Base-by-base conservation (phyloP, 2,797 vertebrate genomes). In the Gambelia wislizenii region DNA sequence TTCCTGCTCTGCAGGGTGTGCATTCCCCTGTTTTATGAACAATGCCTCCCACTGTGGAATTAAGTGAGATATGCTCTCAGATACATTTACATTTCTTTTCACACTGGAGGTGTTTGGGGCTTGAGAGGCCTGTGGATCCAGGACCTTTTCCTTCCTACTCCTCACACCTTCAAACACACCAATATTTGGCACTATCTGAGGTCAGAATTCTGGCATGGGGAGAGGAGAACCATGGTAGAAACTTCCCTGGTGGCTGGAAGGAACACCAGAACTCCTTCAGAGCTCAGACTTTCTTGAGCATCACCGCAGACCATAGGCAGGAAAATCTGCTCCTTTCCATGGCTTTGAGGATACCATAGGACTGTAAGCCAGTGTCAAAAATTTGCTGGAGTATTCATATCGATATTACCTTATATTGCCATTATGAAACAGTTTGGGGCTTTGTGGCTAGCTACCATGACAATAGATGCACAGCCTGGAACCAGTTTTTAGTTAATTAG, bases 401-500 rank as follows among this genome's bases (percentile, higher is more conserved):
- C 80, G 94, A 97, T 97, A 97, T 92, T 95, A 96, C 20, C 96
- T 96, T 96, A 94, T 95, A 97, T 96, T 96, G 95, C 97, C 95
- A 97, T 95, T 94, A 95, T 96, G 94, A 96, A 95, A 96, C 96
- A 97, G 97, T 97, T 96, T 97, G 96, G 97, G 96, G 96, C 96
- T 99, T 99, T 99, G 99, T 98, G 98, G 98, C 98, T 98, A 99
- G 98, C 98, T 98, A 98, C 98, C 98, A 99, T 99, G 98, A 98
- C 99, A 99, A 99, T 99, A 98, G 98, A 99, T 98, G 98, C 98
- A 97, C 98, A 98, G 98, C 98, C 99, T 98, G 98, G 98, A 99
- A 99, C 98, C 98, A 98, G 98, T 99, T 99, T n/a, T 99, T 99
- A 99, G 98, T 99, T 99, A 99, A 99, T 99, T 99, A 99, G 98